Evolutionary conservation across 2,888 invertebrate genomes (phyloP), one percentile per base, ranked within the genome.

Genomic region (Sesia bembeciformis): DNA sequence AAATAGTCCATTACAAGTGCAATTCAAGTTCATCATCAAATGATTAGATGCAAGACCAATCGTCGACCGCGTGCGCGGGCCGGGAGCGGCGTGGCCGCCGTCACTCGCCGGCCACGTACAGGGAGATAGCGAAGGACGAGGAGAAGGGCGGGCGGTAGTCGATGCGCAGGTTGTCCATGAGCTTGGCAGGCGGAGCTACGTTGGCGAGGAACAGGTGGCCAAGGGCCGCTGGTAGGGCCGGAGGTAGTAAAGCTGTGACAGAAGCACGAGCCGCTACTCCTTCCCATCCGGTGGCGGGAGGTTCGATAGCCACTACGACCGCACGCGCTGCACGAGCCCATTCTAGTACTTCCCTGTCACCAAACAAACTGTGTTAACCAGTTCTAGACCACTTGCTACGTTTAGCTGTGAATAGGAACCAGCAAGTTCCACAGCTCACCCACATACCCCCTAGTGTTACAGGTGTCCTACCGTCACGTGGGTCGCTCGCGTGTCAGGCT

Each of bases 131-230:
- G 56, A 81, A 60, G 55, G 63, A 55, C 56, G 86, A 86, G 63
- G 84, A 86, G 76, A 97, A 97, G 4, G 97, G 97, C 62, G 96
- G 94, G 69, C 93, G 92, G 88, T 97, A 97, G n/a, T 40, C n/a
- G 59, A 97, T 93, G 55, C 94, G 93, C 64, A 93, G 92, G 67
- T 94, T 93, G 54, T 90, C 86, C 86, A 94, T 96, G 67, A 96
- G 91, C 4, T 55, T 58, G 62, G 92, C 89, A 40, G 97, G 97
- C 71, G 97, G 91, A 63, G 95, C 95, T 70, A 97, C 90, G 89
- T 97, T 95, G 77, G 95, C 96, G 62, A 97, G 91, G 89, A 96
- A 96, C 65, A 96, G 87, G 79, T 94, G 94, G 41, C 78, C 66
- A 56, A 71, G 68, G 59, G 66, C 52, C 53, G 64, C 40, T 39